Evolutionary conservation across 2,888 invertebrate species (phyloP).

Genomic region (Noctua janthina): DNA sequence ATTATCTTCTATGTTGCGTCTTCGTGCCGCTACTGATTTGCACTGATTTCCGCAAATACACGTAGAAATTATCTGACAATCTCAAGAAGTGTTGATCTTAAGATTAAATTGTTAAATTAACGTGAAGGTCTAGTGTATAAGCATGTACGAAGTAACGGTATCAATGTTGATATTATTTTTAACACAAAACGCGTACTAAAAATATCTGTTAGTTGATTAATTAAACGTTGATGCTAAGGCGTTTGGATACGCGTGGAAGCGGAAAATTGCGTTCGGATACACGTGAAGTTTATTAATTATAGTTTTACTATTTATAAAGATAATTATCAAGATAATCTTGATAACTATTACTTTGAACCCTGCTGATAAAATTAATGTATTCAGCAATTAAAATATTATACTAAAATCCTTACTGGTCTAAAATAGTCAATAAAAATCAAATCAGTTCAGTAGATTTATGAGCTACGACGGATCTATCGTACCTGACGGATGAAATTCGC

Average conservation of each 20-base stretch:
- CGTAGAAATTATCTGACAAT: neutral
- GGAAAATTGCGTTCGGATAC: neutral
- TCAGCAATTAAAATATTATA: neutral
- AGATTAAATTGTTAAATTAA: constrained; percentile 14
- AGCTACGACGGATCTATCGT: neutral
- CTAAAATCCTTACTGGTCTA: neutral
- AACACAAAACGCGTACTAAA: too few species aligned
- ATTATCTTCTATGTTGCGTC: neutral
- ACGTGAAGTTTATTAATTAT: neutral
- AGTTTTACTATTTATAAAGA: neutral
- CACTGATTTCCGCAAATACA: constrained; percentile 1
- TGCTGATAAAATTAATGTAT: too few species aligned
- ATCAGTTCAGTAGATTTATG: neutral
- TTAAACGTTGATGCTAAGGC: too few species aligned
- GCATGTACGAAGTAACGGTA: neutral
- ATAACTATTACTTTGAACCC: too few species aligned
- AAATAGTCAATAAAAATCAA: neutral
- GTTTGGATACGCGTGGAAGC: neutral
- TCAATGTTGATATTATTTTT: neutral
- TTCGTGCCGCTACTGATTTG: neutral
- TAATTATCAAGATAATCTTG: too few species aligned
- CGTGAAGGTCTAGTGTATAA: constrained; percentile 1
- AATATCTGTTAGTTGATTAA: neutral
- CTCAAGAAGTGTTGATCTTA: neutral
- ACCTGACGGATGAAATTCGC: too few species aligned